Evolutionary conservation across 2,113 vertebrate species (phyloP), one percentile per base, ranked within the genome.

Genomic region (Poicephalus meyeri): DNA sequence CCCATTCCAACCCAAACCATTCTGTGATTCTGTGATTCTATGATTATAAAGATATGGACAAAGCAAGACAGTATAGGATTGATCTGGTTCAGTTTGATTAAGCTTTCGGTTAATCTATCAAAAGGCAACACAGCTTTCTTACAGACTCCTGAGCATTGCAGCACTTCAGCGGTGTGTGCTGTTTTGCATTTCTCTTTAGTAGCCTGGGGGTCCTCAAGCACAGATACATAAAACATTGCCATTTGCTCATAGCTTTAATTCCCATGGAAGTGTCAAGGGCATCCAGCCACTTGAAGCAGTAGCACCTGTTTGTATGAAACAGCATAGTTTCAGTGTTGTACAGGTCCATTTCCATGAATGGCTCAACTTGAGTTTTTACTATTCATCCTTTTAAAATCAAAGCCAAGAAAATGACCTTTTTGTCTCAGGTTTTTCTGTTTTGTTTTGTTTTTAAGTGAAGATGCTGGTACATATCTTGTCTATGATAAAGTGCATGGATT

Each of bases 221-320:
- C 44, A 89, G 69, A 66, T 82, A 95, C 8, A 89, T 56, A 46
- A 96, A 95, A 61, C 82, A 86, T 14, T 90, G 28, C 87, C 96
- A 97, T 33, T 70, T 73, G 44, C 39, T 86, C 29, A 10, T 72
- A 80, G 83, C 33, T 37, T 94, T 93, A 14, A 52, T 61, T 29
- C 46, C 81, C 37, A 26, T 20, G 1, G 96, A 91, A 52, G 47
- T 56, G 33, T 91, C 90, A 0, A 91, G 93, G 9, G 15, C 33
- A 29, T 94, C 82, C 13, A 96, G 44, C 5, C 91, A 83, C 53
- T 97, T 85, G 4, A 92, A 94, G 33, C 91, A 97, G 88, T 88
- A 97, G 56, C 93, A 91, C 9, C 93, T 97, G 15, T 39, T 79
- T 6, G 6, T 39, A 31, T 29, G 72, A 83, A 90, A 55, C 25